Conservation (phyloP, 2,888 invertebrate genomes). For the Chloroclysta siterata region DNA sequence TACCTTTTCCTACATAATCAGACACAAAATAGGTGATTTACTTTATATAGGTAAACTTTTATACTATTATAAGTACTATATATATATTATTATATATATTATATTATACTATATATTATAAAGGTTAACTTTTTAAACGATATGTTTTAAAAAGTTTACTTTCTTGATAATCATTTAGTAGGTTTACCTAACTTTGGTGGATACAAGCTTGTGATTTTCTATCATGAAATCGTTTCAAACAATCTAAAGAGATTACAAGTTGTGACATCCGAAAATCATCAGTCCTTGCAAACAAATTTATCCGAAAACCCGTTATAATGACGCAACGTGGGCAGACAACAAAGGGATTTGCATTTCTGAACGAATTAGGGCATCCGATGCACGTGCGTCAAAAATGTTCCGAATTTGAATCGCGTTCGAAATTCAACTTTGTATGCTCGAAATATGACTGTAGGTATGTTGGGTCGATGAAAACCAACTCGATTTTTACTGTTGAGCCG, state of each 20-base stretch:
- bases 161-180: too few relatives aligned
- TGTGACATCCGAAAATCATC: constrained; percentile 18
- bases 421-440: constrained; percentile 26
- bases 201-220: background rate
- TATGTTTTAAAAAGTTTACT: too few relatives aligned
- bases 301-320: constrained; percentile 69
- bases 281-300: constrained; percentile 29
- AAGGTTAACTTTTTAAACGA: too few relatives aligned
- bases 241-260: constrained; percentile 12
- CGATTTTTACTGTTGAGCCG: background rate
- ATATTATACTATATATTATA: too few relatives aligned
- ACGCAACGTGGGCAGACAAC: constrained; percentile 69
- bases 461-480: background rate
- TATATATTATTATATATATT: too few relatives aligned
- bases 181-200: too few relatives aligned
- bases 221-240: background rate
- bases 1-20: too few relatives aligned
- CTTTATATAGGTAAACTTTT: too few relatives aligned
- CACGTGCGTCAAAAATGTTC: constrained; percentile 42
- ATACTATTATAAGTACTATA: too few relatives aligned
- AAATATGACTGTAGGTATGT: constrained; percentile 14
- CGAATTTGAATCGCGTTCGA: constrained; percentile 28
- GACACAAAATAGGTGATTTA: too few relatives aligned
- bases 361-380: constrained; percentile 53
- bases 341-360: constrained; percentile 79